These are phyloP conservation scores for Leucopsar rothschildi DNA, from an alignment of 2,113 vertebrate genomes.

Conservation along the genomic window DNA sequence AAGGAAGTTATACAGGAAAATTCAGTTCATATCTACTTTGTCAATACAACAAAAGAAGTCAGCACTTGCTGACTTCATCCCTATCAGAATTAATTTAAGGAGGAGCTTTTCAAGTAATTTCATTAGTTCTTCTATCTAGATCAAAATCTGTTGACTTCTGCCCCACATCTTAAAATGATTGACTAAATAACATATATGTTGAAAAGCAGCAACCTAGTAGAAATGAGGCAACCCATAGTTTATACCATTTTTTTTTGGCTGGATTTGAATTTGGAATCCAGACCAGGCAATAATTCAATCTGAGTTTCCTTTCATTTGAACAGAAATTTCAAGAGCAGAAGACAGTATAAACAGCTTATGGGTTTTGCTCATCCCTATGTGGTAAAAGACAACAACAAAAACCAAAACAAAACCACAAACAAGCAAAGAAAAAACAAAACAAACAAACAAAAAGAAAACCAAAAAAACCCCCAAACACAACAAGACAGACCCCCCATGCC, in stretches of 20 bases:
- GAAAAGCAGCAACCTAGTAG: neutral
- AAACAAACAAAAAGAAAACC: neutral
- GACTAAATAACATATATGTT: neutral
- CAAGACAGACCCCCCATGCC: accelerated
- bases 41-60: neutral
- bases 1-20: neutral
- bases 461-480: neutral
- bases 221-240: neutral
- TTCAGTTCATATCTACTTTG: neutral
- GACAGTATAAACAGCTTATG: neutral
- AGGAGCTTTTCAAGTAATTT: neutral
- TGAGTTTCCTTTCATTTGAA: neutral
- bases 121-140: neutral
- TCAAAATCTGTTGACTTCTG: no score
- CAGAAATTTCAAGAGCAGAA: neutral
- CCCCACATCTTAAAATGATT: neutral
- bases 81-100: neutral
- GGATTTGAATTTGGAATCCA: neutral
- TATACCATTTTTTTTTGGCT: neutral
- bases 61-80: neutral
- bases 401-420: neutral
- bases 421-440: neutral
- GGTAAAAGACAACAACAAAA: neutral
- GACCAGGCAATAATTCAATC: neutral
- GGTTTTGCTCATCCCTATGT: neutral